These are phyloP conservation scores for Spizella passerina DNA, from an alignment of 2,797 vertebrate species.

Conservation along the genomic window DNA sequence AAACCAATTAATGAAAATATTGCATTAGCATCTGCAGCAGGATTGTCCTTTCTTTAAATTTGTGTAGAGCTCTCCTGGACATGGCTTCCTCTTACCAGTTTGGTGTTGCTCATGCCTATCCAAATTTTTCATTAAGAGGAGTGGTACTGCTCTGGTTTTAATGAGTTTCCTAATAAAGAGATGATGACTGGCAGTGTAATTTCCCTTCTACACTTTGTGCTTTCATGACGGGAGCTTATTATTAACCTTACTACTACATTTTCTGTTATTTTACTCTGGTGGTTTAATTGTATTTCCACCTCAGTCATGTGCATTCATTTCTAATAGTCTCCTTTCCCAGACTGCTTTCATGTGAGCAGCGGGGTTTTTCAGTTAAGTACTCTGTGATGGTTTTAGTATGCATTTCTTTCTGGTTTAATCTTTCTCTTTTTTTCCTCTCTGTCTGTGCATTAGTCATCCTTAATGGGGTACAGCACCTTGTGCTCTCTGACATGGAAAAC, in stretches of 20 bases:
- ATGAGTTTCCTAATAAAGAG: slow-evolving; percentile 29
- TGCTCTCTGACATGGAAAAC: slow-evolving; percentile 56
- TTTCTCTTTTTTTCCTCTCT: neutral
- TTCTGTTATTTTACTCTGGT: slow-evolving; percentile 18
- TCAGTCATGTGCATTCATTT: neutral
- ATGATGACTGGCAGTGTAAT: slow-evolving; percentile 21
- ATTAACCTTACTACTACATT: slow-evolving; percentile 44
- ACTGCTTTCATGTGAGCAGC: neutral
- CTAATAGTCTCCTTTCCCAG: slow-evolving; percentile 37
- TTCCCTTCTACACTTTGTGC: slow-evolving; percentile 10
- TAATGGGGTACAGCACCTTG: slow-evolving; percentile 43
- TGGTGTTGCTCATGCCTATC: neutral
- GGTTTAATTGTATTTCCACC: slow-evolving; percentile 29
- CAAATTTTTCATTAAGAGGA: neutral
- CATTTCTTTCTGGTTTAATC: slow-evolving; percentile 6
- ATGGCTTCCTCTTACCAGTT: neutral
- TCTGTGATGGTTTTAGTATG: neutral
- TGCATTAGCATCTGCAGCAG: neutral
- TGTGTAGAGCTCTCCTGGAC: neutral
- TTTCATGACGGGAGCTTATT: slow-evolving; percentile 12
- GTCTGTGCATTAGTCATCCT: slow-evolving; percentile 35
- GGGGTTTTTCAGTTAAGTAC: slow-evolving; percentile 34
- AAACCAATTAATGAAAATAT: slow-evolving; percentile 39
- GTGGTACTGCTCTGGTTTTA: neutral
- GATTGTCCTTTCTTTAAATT: neutral